These are phyloP conservation scores for Melanitta fusca DNA, from an alignment of 2,797 vertebrate species.

Conservation along the genomic window DNA sequence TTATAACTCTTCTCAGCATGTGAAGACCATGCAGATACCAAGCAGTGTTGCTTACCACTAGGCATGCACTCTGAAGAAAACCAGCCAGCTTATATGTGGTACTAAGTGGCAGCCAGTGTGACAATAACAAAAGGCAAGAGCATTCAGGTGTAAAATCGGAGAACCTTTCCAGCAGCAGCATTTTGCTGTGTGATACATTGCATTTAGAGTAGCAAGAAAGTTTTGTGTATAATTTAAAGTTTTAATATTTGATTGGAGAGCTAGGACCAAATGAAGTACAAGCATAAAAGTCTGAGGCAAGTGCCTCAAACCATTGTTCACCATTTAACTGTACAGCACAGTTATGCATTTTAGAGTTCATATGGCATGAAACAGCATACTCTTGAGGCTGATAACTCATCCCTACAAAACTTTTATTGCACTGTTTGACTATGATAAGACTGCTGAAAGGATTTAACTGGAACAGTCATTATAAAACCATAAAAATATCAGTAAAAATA, in stretches of 20 bases:
- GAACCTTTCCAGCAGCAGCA: background rate
- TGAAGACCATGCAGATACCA: background rate
- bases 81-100: background rate
- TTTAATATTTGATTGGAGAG: conserved; percentile 21
- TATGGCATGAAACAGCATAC: background rate
- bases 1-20: background rate
- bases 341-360: background rate
- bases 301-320: background rate
- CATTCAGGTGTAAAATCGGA: conserved; percentile 30
- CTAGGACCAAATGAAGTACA: background rate
- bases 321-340: background rate
- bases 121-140: background rate
- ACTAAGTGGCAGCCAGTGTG: conserved; percentile 6
- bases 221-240: background rate
- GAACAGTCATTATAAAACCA: background rate
- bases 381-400: background rate
- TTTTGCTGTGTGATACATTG: background rate
- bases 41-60: background rate
- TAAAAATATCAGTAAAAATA: background rate
- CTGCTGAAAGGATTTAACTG: background rate
- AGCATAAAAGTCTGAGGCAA: fast-evolving
- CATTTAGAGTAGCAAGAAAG: background rate
- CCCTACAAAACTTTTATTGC: background rate
- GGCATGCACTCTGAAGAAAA: background rate
- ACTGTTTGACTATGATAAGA: background rate